A percentile compares a stretch with the other conserved stretches of the same genome.
Conservation (phyloP, 2,113 vertebrate genomes). For the Phycodurus eques region DNA sequence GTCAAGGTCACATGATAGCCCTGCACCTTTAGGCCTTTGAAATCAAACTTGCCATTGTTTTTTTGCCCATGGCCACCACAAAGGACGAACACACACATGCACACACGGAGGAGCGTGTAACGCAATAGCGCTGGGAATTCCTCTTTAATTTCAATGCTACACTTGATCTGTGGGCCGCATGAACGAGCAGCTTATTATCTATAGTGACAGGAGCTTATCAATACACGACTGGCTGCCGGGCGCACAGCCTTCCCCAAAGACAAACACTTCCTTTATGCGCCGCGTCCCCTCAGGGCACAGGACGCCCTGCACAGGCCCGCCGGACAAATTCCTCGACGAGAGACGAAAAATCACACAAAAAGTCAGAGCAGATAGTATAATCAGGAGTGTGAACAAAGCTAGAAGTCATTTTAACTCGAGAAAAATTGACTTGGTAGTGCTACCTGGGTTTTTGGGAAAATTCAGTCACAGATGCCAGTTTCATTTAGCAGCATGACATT, state of each 20-base stretch:
- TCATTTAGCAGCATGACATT: neutral
- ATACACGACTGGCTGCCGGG: constrained; percentile 59
- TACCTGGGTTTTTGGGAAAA: neutral
- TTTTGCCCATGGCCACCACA: constrained; percentile 70
- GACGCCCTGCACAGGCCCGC: constrained; percentile 70
- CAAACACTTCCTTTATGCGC: constrained; percentile 81
- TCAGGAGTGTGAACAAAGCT: no score
- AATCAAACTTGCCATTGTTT: constrained; percentile 73
- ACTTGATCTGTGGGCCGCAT: constrained; percentile 86
- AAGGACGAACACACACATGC: constrained; percentile 35
- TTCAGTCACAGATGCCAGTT: neutral
- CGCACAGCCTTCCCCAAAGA: constrained; percentile 74
- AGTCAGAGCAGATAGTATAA: neutral
- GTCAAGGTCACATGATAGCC: constrained; percentile 67
- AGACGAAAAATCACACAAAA: constrained; percentile 19
- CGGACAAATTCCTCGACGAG: constrained; percentile 56
- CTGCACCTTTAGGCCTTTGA: constrained; percentile 65
- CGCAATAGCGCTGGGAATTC: constrained; percentile 84
- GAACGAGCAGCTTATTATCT: constrained; percentile 87
- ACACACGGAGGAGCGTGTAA: constrained; percentile 70
- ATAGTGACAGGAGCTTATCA: constrained; percentile 74
- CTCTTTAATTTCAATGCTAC: constrained; percentile 83
- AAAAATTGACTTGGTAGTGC: neutral
- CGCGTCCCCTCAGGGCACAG: constrained; percentile 57
- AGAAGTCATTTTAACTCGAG: neutral